These are phyloP conservation scores for Eupithecia inturbata DNA, from an alignment of 2,888 invertebrate genomes.

Conservation along the genomic window DNA sequence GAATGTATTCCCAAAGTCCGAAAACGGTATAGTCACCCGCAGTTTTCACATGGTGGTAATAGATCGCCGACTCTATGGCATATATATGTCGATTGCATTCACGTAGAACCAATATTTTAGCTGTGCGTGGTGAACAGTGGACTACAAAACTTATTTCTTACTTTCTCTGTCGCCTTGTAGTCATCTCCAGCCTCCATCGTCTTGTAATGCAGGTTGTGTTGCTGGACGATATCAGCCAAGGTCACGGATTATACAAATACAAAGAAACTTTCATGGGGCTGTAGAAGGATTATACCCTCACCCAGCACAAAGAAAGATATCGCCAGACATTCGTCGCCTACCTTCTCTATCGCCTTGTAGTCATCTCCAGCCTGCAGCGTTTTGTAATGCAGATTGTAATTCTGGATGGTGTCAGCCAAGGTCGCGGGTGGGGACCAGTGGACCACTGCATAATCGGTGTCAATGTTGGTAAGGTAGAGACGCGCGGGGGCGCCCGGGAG, in stretches of 20 bases:
- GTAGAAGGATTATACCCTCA: neutral
- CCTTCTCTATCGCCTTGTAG: slow-evolving; percentile 83
- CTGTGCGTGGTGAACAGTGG: neutral
- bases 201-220: neutral
- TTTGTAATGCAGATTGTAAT: slow-evolving; percentile 86
- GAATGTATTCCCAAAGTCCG: neutral
- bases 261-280: too few species aligned
- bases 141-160: neutral
- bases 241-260: too few species aligned
- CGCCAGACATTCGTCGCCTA: neutral
- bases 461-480: slow-evolving; percentile 89
- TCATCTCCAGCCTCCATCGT: neutral
- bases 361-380: slow-evolving; percentile 81
- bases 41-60: neutral
- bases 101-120: neutral
- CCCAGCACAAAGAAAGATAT: neutral
- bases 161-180: neutral
- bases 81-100: neutral
- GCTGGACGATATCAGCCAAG: neutral
- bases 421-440: slow-evolving; percentile 90
- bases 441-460: slow-evolving; percentile 89
- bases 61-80: neutral
- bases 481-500: slow-evolving; percentile 89
- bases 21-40: neutral
- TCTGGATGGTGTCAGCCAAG: slow-evolving; percentile 88